These are phyloP conservation scores for Mungos mungo DNA, from an alignment of 2,113 vertebrate genomes.

Conservation along the genomic window DNA sequence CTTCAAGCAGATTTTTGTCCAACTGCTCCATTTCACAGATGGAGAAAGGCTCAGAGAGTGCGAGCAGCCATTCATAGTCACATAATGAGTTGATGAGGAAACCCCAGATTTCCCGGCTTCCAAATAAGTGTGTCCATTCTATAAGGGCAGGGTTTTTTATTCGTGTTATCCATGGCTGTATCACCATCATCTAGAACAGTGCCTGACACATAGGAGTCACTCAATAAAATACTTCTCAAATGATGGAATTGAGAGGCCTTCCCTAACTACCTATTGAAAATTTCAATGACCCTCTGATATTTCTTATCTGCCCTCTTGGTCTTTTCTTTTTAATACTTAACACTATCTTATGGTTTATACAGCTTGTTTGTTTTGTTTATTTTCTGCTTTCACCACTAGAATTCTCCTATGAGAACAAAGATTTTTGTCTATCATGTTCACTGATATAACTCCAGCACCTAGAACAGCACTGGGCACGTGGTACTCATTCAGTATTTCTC, in stretches of 20 bases:
- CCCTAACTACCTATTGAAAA: not conserved
- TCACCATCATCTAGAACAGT: not conserved
- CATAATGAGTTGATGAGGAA: not conserved
- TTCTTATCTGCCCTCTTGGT: not conserved
- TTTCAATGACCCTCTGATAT: not conserved
- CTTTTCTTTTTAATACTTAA: not conserved
- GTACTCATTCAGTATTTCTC: conserved; percentile 1
- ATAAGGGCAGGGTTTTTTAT: not conserved
- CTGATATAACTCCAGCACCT: not conserved
- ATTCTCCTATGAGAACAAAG: not conserved
- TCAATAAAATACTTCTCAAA: not conserved
- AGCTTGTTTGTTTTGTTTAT: not conserved
- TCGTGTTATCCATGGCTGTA: not conserved
- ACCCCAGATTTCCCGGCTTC: not conserved
- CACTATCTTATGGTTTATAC: not conserved
- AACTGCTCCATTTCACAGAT: not conserved
- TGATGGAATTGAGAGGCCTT: not conserved
- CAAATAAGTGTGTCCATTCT: not conserved
- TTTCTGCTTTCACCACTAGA: not conserved
- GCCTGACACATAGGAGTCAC: not conserved
- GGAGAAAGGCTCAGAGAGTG: not conserved
- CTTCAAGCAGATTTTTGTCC: not conserved
- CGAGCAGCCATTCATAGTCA: not conserved
- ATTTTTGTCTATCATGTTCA: conserved; percentile 6
- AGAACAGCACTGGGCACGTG: not conserved